Conservation (phyloP, 2,113 vertebrate species). For the Odontophorus gujanensis region DNA sequence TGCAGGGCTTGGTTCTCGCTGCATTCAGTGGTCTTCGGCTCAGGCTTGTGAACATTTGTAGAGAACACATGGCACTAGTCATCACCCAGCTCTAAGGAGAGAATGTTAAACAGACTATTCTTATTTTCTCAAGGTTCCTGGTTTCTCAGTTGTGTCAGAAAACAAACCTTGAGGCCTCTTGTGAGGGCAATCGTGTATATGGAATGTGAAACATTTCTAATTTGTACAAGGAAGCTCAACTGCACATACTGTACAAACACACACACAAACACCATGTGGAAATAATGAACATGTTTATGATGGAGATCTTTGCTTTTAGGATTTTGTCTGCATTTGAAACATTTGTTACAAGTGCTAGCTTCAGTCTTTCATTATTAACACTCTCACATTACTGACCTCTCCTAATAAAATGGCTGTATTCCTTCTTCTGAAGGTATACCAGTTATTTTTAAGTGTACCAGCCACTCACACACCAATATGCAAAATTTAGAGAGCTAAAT, state of each 20-base stretch:
- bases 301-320: slow-evolving; percentile 71
- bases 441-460: slow-evolving; percentile 10
- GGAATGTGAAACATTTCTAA: slow-evolving; percentile 64
- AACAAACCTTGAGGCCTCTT: slow-evolving; percentile 57
- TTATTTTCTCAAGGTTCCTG: slow-evolving; percentile 53
- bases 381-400: slow-evolving; percentile 33
- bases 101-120: slow-evolving; percentile 17
- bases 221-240: slow-evolving; percentile 44
- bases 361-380: slow-evolving; percentile 43
- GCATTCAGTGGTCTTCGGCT: not conserved
- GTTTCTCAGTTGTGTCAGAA: slow-evolving; percentile 58
- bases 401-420: slow-evolving; percentile 24
- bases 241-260: slow-evolving; percentile 37
- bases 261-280: slow-evolving; percentile 69
- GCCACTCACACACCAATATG: not conserved
- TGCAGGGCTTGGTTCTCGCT: not conserved
- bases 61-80: not conserved
- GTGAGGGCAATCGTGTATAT: slow-evolving; percentile 39
- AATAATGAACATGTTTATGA: slow-evolving; percentile 73
- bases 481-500: not conserved
- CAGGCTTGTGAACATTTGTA: not conserved
- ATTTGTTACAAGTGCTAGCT: slow-evolving; percentile 51
- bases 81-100: not conserved
- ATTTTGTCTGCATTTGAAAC: slow-evolving; percentile 68
- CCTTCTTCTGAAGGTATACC: not conserved